Conservation (phyloP, 1,140 invertebrate species). For the Palaemon carinicauda region DNA sequence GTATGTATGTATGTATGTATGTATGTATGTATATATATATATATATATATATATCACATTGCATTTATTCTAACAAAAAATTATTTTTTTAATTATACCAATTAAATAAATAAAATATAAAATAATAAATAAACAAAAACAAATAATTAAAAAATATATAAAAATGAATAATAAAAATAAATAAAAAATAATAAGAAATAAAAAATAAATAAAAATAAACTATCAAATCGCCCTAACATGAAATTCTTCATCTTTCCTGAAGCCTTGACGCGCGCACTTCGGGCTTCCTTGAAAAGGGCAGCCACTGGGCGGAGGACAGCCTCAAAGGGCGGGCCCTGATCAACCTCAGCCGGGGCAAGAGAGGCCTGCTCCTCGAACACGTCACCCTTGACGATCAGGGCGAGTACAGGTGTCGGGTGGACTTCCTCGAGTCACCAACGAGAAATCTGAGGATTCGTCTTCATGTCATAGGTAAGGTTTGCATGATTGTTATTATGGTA, state of each 20-base stretch:
- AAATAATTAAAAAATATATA: no score
- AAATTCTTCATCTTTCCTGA: background rate
- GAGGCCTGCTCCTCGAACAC: conserved; percentile 9
- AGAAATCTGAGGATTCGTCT: conserved; percentile 80
- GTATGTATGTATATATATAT: no score
- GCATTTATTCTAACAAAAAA: no score
- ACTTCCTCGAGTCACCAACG: conserved; percentile 82
- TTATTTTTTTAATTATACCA: no score
- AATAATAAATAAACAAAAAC: no score
- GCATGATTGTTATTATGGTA: background rate
- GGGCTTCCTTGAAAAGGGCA: background rate
- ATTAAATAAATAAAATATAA: no score
- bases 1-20: no score
- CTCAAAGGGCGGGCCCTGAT: conserved; percentile 5
- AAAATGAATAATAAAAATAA: no score
- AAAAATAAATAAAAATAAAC: no score
- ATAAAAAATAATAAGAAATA: no score
- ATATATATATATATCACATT: no score
- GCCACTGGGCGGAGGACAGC: conserved; percentile 24
- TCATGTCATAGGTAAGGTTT: conserved; percentile 79
- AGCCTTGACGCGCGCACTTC: conserved; percentile 23
- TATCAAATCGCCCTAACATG: no score
- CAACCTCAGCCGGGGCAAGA: background rate
- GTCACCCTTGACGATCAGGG: conserved; percentile 71
- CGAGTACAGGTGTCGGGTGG: conserved; percentile 85